Evolutionary conservation across 1,140 invertebrate species (phyloP), one percentile per base, ranked within the genome.

Genomic region (Eumeta japonica): DNA sequence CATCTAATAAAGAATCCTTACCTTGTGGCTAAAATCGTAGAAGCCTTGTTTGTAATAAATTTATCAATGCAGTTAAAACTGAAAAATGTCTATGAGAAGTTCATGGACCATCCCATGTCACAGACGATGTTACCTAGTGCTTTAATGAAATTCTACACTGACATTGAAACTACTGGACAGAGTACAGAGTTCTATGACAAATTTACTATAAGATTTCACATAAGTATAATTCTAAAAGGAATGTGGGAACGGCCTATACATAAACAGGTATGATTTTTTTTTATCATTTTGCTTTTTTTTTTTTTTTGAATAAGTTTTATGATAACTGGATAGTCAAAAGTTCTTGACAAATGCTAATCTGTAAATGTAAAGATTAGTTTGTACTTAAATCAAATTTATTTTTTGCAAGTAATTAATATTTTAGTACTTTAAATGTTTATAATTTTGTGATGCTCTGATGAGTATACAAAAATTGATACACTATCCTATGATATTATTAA

Each of bases 141-240:
- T 11, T 78, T 99, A 0, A 97, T 98, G 92, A 94, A 94, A 72
- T 98, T 98, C 74, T 99, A 98, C 70, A 94, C 94, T 52, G 94
- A 98, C 60, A 93, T 99, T 20, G 97, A 99, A 76, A 92, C 92
- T 2, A 98, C 94, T 9, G 96, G 96, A 13, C 91, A 96, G 34
- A 94, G 89, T 64, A 94, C 90, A 27, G 96, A 98, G 71, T 99
- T 98, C 75, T 99, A 98, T 62, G 96, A 98, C 74, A 99, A 98
- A 77, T 99, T 98, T 67, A 94, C 93, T 9, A 98, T 98, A 58
- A 84, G 80, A 44, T 97, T 97, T 77, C 92, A 97, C 59, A 97
- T 98, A 58, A 97, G 94, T 71, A 84, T 97, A 54, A 94, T 98
- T 55, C 82, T 98, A 31, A 96, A 97, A 67, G 83, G 86, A 10